Base-by-base conservation (phyloP, 2,888 invertebrate genomes). In the Ennomos quercinarius region DNA sequence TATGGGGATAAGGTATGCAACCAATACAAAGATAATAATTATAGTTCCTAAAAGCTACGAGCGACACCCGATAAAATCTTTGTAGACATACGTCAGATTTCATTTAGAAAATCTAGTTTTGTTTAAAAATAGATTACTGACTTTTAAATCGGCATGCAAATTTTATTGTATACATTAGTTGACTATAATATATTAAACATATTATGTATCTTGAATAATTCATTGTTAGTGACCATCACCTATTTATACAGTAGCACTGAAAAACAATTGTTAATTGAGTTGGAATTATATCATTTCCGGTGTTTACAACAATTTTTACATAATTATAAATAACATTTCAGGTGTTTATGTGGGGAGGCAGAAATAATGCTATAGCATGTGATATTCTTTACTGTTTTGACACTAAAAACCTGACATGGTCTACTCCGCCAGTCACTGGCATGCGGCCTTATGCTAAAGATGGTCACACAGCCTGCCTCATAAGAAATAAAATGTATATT, bases 331-430 rank as follows among this genome's bases (percentile, higher is more conserved):
- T 35, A n/a, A 38, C 36, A 39, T 44, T 82, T 39, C 72, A 93
- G 93, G 95, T 97, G 10, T 97, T 96, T 77, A 94, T 99, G 74
- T 99, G 98, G 98, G 98, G 99, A 49, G 98, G 98, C 2, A 93
- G 98, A 65, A 98, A 98, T 83, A 98, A 98, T 83, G 94, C 84
- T 35, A 94, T 95, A 36, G 95, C 97, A 8, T 98, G 97, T 86
- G 96, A 96, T 74, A 94, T 94, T 27, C 91, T 99, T 0, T 97
- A 95, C 77, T 95, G 96, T 75, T 98, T 97, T 80, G 95, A 98
- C 84, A 95, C 96, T 9, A 94, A 93, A 70, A 95, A 92, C 55
- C 87, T 94, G 38, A 93, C 93, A 73, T 97, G 97, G 96, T 94
- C 93, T 12, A 93, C 93, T 1, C 96, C 95, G 9, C 66, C 82